These are phyloP conservation scores for Meandrina meandrites DNA, from an alignment of 92 coral and sea anemone genomes.

Conservation along the genomic window DNA sequence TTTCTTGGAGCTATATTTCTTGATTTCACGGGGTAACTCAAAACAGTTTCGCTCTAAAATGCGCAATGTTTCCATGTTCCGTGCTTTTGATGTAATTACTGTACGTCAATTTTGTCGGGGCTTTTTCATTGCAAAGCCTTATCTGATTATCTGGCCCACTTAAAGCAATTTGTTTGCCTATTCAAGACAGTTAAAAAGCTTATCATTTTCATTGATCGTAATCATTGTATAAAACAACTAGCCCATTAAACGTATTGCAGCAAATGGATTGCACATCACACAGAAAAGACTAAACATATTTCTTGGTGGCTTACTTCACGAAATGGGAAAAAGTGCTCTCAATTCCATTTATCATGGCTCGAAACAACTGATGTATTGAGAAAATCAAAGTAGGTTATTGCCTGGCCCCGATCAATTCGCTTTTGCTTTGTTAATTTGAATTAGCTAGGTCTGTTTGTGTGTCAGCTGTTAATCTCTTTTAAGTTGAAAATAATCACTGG, in stretches of 20 bases:
- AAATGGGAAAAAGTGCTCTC: background rate
- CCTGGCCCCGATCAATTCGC: background rate
- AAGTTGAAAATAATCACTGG: background rate
- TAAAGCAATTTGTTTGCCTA: background rate
- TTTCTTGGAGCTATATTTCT: background rate
- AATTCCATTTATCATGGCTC: background rate
- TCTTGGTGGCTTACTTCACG: background rate
- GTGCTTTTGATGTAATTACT: background rate
- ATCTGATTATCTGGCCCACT: background rate
- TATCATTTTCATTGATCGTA: background rate
- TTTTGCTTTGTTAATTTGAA: background rate
- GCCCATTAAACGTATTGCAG: background rate
- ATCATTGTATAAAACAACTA: background rate
- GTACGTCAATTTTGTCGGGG: background rate
- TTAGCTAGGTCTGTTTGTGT: background rate
- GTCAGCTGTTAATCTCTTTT: background rate
- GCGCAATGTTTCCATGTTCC: no score
- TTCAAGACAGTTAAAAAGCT: background rate
- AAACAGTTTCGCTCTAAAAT: background rate
- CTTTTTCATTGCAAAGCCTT: background rate
- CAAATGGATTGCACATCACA: background rate
- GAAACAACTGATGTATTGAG: background rate
- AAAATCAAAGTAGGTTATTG: background rate
- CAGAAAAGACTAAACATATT: background rate
- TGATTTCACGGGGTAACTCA: background rate